These are phyloP conservation scores for Paracentrotus lividus DNA, from an alignment of 53 echinoderm and acorn worm genomes.

Conservation along the genomic window DNA sequence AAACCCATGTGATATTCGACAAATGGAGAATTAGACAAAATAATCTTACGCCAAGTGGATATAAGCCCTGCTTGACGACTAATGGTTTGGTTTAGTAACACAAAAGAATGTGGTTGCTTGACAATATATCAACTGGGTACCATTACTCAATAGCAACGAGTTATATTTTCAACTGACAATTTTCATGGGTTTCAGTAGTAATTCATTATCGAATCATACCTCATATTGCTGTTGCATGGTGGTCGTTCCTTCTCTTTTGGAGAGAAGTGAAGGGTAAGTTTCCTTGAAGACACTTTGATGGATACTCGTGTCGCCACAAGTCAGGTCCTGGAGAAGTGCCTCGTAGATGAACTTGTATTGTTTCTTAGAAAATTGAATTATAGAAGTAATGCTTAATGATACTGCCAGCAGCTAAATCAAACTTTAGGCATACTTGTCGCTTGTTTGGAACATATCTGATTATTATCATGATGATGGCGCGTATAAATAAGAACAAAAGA, in stretches of 20 bases:
- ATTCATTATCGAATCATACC: conserved; percentile 53
- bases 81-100: not conserved
- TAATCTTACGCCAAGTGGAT: too few species aligned
- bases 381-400: not conserved
- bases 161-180: too few species aligned
- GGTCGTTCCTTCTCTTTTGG: conserved; percentile 61
- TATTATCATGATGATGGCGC: too few species aligned
- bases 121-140: not conserved
- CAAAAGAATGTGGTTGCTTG: not conserved
- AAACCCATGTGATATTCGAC: too few species aligned
- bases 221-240: conserved; percentile 76
- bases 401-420: not conserved
- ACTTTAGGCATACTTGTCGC: too few species aligned
- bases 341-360: conserved; percentile 93
- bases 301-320: conserved; percentile 81
- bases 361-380: conserved; percentile 65
- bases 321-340: conserved; percentile 80
- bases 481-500: too few species aligned
- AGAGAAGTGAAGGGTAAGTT: conserved; percentile 65
- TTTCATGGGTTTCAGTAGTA: too few species aligned
- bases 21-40: too few species aligned
- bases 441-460: too few species aligned
- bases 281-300: conserved; percentile 1
- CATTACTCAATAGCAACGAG: not conserved
- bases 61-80: too few species aligned